Conservation (phyloP, 2,113 vertebrate genomes). For the Rhodinocichla rosea region DNA sequence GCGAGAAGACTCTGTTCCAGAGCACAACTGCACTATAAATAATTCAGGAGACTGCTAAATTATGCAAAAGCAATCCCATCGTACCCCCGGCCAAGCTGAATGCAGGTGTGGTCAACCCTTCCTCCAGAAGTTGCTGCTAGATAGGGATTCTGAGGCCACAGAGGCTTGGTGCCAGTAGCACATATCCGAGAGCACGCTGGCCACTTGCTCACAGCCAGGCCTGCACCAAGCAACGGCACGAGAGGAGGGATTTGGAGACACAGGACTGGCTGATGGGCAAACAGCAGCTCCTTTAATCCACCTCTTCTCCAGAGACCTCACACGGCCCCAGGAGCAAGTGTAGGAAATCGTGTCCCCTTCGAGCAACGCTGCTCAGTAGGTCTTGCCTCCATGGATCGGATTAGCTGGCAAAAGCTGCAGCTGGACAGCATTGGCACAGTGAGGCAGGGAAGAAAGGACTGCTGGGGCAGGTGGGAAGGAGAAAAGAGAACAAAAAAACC, state of each 20-base stretch:
- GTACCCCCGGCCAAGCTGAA: not conserved
- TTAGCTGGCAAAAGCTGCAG: not conserved
- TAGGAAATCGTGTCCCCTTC: not conserved
- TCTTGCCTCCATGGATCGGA: fast-evolving
- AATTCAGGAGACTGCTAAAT: slow-evolving; percentile 52
- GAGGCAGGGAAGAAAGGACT: not conserved
- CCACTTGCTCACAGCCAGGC: not conserved
- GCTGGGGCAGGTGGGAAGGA: not conserved
- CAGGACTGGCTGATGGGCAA: not conserved
- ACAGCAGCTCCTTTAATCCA: not conserved
- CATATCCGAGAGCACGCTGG: not conserved
- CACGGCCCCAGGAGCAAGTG: not conserved
- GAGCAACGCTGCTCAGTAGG: not conserved
- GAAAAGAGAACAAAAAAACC: not conserved
- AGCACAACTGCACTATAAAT: slow-evolving; percentile 55
- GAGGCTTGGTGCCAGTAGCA: not conserved
- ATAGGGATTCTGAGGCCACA: slow-evolving; percentile 16
- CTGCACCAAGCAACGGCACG: not conserved
- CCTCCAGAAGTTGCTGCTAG: slow-evolving; percentile 21
- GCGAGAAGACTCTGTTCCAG: slow-evolving; percentile 39
- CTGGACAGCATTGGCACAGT: not conserved
- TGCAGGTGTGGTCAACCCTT: slow-evolving; percentile 40
- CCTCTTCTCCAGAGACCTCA: not conserved
- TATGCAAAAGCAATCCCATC: slow-evolving; percentile 62
- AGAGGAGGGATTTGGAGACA: not conserved